phyloP scores from a whole-genome alignment of 2,797 vertebrate genomes.

The Pyrocephalus nanus region DNA sequence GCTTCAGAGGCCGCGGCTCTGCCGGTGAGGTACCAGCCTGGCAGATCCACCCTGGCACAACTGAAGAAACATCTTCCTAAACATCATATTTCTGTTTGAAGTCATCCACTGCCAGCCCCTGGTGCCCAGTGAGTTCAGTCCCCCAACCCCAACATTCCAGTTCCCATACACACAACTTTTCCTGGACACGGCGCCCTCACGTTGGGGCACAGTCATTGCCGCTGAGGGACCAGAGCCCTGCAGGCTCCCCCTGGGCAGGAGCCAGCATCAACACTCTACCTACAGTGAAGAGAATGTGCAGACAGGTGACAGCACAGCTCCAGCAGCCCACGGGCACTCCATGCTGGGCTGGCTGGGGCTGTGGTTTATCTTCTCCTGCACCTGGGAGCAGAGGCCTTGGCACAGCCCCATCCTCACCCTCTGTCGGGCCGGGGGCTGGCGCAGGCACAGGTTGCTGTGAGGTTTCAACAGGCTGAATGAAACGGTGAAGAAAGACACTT shows the following conservation, averaged over 20 bases:
- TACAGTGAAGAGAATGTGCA: rapidly evolving
- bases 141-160: neutral
- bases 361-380: neutral
- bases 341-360: neutral
- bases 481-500: constrained; percentile 40
- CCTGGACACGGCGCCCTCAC: neutral
- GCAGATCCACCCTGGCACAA: neutral
- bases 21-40: neutral
- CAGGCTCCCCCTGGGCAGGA: neutral
- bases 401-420: neutral
- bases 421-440: rapidly evolving
- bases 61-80: neutral
- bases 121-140: neutral
- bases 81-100: rapidly evolving
- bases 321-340: neutral
- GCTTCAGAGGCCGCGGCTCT: neutral
- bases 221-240: rapidly evolving
- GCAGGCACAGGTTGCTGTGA: neutral
- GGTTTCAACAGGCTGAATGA: constrained; percentile 22
- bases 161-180: neutral
- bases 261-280: neutral
- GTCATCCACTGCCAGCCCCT: neutral
- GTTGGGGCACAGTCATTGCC: rapidly evolving
- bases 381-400: neutral
- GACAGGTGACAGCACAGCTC: neutral